Base-by-base conservation (phyloP, 2,797 vertebrate species). In the Antrozous pallidus region DNA sequence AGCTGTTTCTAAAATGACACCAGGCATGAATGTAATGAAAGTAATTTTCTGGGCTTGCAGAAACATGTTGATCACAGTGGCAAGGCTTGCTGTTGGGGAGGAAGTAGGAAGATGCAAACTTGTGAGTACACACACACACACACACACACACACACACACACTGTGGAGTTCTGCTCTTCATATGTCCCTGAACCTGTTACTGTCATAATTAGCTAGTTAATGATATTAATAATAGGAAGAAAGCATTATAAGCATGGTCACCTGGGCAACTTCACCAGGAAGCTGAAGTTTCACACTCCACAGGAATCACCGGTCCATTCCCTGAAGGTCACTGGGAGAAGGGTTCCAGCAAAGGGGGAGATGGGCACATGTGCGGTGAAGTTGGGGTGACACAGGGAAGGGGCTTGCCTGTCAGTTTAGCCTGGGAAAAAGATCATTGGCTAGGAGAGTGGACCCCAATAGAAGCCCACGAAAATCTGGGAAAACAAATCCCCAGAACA, bases 31-130 rank as follows among this genome's bases (percentile, higher is more conserved):
- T 45, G 33, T 42, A 74, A 88, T 84, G 69, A 84, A 94, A 58
- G 51, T 79, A 42, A 81, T 78, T 95, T 93, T 93, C 86, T 88
- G 90, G 85, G 71, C 86, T 71, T 92, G 79, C 51, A 38, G 87
- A 93, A 87, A 94, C 42, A 20, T 5, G 42, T 45, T 70, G 77
- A 77, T 74, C 38, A 31, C 24, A 78, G 58, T 9, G 47, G 40
- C 28, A 40, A 88, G 38, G 69, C 67, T 87, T 75, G 56, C n/a
- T 65, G 61, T 8, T 9, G 24, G 31, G 63, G 13, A 71, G 36
- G 54, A 28, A 71, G 36, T 14, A 67, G 51, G 58, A 71, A 83
- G 61, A 71, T 56, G 33, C 28, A 31, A 16, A 45, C 12, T 5
- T 14, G 58, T 61, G 58, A 3, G 5, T 1, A 14, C 14, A 38